Evolutionary conservation across 1,140 invertebrate genomes (phyloP).

Genomic region (Aphis craccivora): DNA sequence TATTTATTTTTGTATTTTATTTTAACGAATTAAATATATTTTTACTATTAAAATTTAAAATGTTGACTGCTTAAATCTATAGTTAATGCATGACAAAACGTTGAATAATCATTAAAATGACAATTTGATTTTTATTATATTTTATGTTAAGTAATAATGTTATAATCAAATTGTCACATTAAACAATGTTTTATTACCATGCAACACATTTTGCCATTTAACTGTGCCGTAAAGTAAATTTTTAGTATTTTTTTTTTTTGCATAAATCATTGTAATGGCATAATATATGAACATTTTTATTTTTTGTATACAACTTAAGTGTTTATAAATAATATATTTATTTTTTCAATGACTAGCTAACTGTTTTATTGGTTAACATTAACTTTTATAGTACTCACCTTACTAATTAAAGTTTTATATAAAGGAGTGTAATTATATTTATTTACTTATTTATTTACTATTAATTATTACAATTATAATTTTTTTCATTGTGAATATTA

Average conservation of each 20-base stretch:
- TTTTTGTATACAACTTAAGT: neutral
- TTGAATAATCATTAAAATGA: neutral
- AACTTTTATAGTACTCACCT: conserved; percentile 9
- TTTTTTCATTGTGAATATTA: conserved; percentile 49
- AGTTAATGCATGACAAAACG: neutral
- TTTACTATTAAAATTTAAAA: conserved; percentile 5
- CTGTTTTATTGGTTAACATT: neutral
- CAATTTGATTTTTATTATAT: neutral
- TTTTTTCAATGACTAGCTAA: conserved; percentile 20
- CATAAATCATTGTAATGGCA: neutral
- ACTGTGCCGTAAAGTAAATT: neutral
- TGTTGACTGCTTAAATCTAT: neutral
- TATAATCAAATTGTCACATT: neutral
- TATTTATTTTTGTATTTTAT: conserved; percentile 37
- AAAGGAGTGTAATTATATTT: conserved; percentile 19
- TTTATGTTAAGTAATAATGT: neutral
- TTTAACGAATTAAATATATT: neutral
- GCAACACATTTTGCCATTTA: neutral
- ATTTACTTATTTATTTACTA: conserved; percentile 2
- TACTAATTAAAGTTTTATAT: conserved; percentile 33
- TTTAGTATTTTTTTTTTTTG: neutral
- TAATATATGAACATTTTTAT: too few species aligned
- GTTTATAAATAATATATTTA: neutral
- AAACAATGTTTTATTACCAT: neutral
- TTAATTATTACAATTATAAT: conserved; percentile 14